A percentile compares a stretch with the other conserved stretches of the same genome.
phyloP scores from a whole-genome alignment of 2,113 vertebrate genomes.

The Xenopus borealis region DNA sequence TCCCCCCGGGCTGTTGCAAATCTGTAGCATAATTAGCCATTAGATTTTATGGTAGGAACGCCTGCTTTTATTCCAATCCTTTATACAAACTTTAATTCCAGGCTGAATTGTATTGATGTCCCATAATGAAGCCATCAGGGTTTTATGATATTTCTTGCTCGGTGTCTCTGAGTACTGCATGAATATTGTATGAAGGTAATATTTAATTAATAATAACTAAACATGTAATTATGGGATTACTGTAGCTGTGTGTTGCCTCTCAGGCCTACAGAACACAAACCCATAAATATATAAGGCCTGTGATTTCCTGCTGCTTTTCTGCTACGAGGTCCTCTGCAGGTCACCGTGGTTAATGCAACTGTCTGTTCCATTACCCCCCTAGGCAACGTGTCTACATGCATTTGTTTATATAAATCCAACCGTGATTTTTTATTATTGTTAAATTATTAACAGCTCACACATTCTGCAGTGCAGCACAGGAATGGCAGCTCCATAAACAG shows the following conservation, averaged over 20 bases:
- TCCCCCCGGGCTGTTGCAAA: too few relatives aligned
- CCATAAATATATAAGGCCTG: background rate
- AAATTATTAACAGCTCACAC: conserved; percentile 22
- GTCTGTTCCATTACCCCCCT: background rate
- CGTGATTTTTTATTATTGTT: conserved; percentile 15
- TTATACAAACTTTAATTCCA: too few relatives aligned
- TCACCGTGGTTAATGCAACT: conserved; percentile 16
- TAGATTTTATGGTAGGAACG: too few relatives aligned
- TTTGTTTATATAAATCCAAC: conserved; percentile 10
- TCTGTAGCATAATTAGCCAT: too few relatives aligned
- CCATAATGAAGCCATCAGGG: conserved; percentile 17
- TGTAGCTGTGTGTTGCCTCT: conserved; percentile 14
- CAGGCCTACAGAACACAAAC: conserved; percentile 1
- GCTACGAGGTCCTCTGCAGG: background rate
- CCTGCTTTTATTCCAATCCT: too few relatives aligned
- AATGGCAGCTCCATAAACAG: background rate
- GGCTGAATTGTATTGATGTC: background rate
- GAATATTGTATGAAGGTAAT: conserved; percentile 33
- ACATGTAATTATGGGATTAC: conserved; percentile 28
- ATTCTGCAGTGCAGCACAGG: conserved; percentile 9
- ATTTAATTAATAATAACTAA: conserved; percentile 34
- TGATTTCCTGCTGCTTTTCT: background rate
- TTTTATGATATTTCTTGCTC: conserved; percentile 4
- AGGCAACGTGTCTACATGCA: conserved; percentile 5
- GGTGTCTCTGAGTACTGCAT: conserved; percentile 13